Evolutionary conservation across 53 echinoderm and acorn worm species (phyloP).

Genomic region (Hippasteria phrygiana): DNA sequence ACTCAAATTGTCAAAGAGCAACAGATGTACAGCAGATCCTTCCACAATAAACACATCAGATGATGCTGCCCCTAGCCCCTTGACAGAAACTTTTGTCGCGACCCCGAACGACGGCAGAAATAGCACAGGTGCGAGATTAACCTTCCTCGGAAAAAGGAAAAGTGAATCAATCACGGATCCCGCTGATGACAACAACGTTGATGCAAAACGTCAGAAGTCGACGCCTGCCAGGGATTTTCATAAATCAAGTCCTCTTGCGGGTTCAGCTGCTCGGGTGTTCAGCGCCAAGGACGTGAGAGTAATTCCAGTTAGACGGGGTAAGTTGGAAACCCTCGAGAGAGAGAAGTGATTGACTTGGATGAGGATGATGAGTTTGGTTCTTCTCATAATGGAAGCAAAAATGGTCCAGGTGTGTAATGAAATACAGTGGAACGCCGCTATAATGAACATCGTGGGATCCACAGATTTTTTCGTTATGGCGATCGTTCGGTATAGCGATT

Average conservation of each 20-base stretch:
- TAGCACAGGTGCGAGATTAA: background rate
- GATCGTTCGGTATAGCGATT: too few species aligned
- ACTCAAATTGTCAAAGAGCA: too few species aligned
- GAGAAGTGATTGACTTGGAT: slow-evolving; percentile 9
- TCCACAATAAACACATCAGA: background rate
- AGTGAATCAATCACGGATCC: background rate
- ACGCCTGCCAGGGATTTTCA: background rate
- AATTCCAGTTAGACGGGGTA: background rate
- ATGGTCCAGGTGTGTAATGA: background rate
- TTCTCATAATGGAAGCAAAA: background rate
- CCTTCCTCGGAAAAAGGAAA: slow-evolving; percentile 21
- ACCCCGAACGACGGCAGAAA: background rate
- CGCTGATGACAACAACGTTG: background rate
- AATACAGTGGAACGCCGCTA: too few species aligned
- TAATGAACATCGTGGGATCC: too few species aligned
- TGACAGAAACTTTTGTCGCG: background rate
- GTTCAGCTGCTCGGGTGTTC: background rate
- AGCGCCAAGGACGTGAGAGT: background rate
- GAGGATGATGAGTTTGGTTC: slow-evolving; percentile 12
- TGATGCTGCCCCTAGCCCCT: background rate
- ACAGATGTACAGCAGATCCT: background rate
- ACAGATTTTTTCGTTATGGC: too few species aligned
- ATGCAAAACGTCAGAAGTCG: slow-evolving; percentile 3
- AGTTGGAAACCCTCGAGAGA: background rate
- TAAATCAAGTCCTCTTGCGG: background rate